Percentiles rank a stretch among this genome's conserved stretches.
Conservation (phyloP, 1,140 invertebrate species). For the Sminthurides bifidus region DNA sequence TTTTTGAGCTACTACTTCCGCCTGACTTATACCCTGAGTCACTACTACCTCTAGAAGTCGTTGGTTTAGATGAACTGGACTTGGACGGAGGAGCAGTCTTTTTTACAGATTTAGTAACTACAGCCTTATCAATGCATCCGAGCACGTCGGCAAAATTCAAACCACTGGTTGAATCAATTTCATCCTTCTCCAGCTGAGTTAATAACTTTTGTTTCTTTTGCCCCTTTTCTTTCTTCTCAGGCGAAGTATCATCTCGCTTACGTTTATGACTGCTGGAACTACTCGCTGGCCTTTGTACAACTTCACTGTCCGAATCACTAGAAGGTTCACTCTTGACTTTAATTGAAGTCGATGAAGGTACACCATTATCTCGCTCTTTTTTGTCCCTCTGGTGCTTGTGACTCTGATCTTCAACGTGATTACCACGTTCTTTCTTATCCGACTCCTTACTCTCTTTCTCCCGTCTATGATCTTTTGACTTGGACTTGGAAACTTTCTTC, state of each 20-base stretch:
- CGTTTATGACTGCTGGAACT: not conserved
- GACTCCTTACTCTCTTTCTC: not conserved
- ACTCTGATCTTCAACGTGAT: not conserved
- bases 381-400: constrained; percentile 1
- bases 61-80: not conserved
- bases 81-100: not conserved
- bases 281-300: too few species aligned
- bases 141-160: constrained; percentile 31
- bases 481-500: constrained; percentile 3
- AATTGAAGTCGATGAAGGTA: too few species aligned
- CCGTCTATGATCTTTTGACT: not conserved
- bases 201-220: constrained; percentile 24
- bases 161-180: constrained; percentile 34
- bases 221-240: constrained; percentile 14
- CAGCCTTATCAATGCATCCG: constrained; percentile 10
- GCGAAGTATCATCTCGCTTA: constrained; percentile 2
- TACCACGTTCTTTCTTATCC: not conserved
- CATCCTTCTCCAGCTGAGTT: constrained; percentile 26
- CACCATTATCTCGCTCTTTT: constrained; percentile 5
- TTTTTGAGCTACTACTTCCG: not conserved
- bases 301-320: too few species aligned
- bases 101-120: not conserved
- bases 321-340: too few species aligned
- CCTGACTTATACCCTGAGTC: not conserved
- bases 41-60: not conserved